A percentile compares a stretch with the other conserved stretches of the same genome.
phyloP scores from a whole-genome alignment of 2,113 vertebrate species.

The Macquaria ambigua region DNA sequence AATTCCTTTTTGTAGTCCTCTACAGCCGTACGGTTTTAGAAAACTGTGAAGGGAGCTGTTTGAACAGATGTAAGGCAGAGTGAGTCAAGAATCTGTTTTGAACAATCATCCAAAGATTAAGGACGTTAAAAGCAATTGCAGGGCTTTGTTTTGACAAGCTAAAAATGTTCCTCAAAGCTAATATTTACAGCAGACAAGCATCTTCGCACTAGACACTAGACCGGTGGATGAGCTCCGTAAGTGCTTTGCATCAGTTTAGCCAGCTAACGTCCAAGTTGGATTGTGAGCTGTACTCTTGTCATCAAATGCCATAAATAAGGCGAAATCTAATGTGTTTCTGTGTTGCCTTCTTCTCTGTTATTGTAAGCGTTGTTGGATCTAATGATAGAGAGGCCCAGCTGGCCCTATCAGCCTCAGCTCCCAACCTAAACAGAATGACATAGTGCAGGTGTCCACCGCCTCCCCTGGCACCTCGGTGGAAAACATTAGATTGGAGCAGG shows the following conservation, averaged over 20 bases:
- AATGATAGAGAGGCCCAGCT: constrained; percentile 81
- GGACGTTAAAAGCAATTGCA: constrained; percentile 82
- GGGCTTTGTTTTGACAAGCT: constrained; percentile 85
- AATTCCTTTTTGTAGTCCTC: not conserved
- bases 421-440: constrained; percentile 89
- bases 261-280: constrained; percentile 80
- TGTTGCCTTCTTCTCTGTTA: constrained; percentile 79
- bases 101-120: constrained; percentile 83
- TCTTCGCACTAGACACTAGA: constrained; percentile 78
- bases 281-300: constrained; percentile 71
- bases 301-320: constrained; percentile 81
- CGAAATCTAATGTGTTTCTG: constrained; percentile 80
- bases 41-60: constrained; percentile 39
- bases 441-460: constrained; percentile 88
- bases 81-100: constrained; percentile 80
- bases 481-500: constrained; percentile 87
- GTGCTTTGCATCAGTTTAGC: constrained; percentile 82
- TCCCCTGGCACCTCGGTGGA: constrained; percentile 84
- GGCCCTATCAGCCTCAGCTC: constrained; percentile 79
- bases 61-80: constrained; percentile 76
- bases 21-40: not conserved
- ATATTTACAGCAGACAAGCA: constrained; percentile 86
- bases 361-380: constrained; percentile 79
- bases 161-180: constrained; percentile 82
- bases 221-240: constrained; percentile 78